Evolutionary conservation across 2,888 invertebrate genomes (phyloP), one percentile per base, ranked within the genome.

Genomic region (Troilus luridus): DNA sequence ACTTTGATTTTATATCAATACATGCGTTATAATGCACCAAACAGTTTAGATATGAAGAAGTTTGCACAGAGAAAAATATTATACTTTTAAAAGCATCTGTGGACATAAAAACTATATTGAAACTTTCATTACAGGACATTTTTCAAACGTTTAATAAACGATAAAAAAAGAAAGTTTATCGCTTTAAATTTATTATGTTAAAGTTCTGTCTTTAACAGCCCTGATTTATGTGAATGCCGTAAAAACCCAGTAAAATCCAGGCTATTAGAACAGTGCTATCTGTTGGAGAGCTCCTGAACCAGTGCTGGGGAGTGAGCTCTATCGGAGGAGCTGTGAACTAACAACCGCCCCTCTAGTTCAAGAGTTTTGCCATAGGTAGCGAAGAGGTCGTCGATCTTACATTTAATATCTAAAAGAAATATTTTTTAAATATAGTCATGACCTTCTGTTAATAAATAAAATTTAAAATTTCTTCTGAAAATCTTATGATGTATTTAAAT

Each of bases 131-230:
- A 85, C 12, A 11, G n/a, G 14, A 56, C 56, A 56, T 85, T 85
- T 56, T 58, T 56, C n/a, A 58, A 85, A 56, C 21, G 56, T n/a
- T 85, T 85, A 85, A 85, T 85, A 85, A 85, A 58, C 21, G 85
- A 85, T 85, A 85, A 85, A 85, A 81, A 81, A 81, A 77, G 41
- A 77, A 54, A 41, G 72, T 85, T 85, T 85, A 85, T 85, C n/a
- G 11, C n/a, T 85, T 56, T 41, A 77, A 77, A 77, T 85, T 85
- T 85, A 85, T 58, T 56, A 85, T 85, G 85, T 58, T 85, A 85
- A 85, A 85, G 12, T 56, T 85, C 56, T 85, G 85, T 56, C 56
- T 58, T 56, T 56, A 85, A 56, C 85, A 85, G 41, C 2, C 5
- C 56, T 85, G 85, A 56, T 85, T 85, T 85, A 85, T 85, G 56